A percentile compares a stretch with the other conserved stretches of the same genome.
Conservation (phyloP, 2,113 vertebrate species). For the Balaenoptera acutorostrata region DNA sequence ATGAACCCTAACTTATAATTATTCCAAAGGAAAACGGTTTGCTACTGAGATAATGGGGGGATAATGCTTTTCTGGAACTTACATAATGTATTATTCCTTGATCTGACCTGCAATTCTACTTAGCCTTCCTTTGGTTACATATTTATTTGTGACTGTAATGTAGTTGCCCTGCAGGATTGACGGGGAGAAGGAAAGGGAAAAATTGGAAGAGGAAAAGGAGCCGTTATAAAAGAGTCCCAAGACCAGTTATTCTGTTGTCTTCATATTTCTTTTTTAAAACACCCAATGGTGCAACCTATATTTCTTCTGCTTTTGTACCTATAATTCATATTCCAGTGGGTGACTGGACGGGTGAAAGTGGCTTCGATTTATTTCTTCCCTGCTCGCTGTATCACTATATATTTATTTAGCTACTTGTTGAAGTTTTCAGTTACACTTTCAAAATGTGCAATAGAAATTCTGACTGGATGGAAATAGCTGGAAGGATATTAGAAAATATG, state of each 20-base stretch:
- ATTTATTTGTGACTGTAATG: not conserved
- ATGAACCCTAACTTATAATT: constrained; percentile 34
- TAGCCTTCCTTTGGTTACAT: not conserved
- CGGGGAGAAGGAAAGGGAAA: not conserved
- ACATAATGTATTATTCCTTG: not conserved
- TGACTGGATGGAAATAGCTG: not conserved
- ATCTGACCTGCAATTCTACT: not conserved
- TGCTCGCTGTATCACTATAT: not conserved
- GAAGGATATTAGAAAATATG: not conserved
- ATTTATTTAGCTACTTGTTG: constrained; percentile 28
- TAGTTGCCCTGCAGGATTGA: not conserved
- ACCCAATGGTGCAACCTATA: not conserved
- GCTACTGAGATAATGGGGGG: not conserved
- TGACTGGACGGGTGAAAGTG: not conserved
- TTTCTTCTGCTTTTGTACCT: constrained; percentile 38
- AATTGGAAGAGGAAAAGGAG: not conserved
- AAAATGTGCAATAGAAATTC: constrained; percentile 12
- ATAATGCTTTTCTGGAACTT: not conserved
- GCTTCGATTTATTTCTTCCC: constrained; percentile 31
- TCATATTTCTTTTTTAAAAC: constrained; percentile 56
- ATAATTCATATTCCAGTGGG: constrained; percentile 44
- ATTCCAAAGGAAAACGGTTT: constrained; percentile 19
- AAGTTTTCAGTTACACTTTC: not conserved
- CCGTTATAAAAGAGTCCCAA: not conserved
- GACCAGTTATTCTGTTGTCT: not conserved